phyloP scores from a whole-genome alignment of 2,888 invertebrate species.

The Mythimna vitellina region DNA sequence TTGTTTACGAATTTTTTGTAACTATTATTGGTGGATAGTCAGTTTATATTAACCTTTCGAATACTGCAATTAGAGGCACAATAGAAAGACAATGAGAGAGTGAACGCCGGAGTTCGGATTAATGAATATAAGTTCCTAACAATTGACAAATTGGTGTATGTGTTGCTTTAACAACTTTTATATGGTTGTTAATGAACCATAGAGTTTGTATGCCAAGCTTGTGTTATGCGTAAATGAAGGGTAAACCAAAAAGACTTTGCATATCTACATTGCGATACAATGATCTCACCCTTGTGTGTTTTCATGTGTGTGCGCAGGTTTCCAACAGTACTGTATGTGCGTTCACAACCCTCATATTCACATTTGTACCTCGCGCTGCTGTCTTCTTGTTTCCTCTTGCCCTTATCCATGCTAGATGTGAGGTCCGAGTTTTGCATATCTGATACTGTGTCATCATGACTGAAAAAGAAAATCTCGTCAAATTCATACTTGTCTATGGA shows the following conservation, averaged over 20 bases:
- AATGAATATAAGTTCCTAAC: background rate
- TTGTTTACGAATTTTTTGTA: slow-evolving; percentile 1
- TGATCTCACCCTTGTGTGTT: slow-evolving; percentile 96
- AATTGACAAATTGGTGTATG: background rate
- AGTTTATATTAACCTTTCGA: background rate
- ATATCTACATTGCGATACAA: slow-evolving; percentile 34
- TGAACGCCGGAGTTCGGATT: no score
- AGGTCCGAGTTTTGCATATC: slow-evolving; percentile 73
- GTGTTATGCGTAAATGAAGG: background rate
- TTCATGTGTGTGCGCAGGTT: slow-evolving; percentile 98
- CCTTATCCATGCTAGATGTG: slow-evolving; percentile 77
- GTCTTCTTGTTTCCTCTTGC: slow-evolving; percentile 80
- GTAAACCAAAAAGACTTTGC: slow-evolving; percentile 8
- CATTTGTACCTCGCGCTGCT: slow-evolving; percentile 93
- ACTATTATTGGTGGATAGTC: background rate
- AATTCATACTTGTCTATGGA: slow-evolving; percentile 14
- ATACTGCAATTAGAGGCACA: no score
- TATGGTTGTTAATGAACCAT: background rate
- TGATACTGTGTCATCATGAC: slow-evolving; percentile 80
- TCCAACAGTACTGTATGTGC: slow-evolving; percentile 98
- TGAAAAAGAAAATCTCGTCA: slow-evolving; percentile 60
- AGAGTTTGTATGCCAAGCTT: slow-evolving; percentile 8
- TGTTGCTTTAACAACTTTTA: background rate
- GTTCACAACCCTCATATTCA: slow-evolving; percentile 96
- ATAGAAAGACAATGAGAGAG: no score